Base-by-base conservation (phyloP, 1,140 invertebrate species). In the Tribolium madens region DNA sequence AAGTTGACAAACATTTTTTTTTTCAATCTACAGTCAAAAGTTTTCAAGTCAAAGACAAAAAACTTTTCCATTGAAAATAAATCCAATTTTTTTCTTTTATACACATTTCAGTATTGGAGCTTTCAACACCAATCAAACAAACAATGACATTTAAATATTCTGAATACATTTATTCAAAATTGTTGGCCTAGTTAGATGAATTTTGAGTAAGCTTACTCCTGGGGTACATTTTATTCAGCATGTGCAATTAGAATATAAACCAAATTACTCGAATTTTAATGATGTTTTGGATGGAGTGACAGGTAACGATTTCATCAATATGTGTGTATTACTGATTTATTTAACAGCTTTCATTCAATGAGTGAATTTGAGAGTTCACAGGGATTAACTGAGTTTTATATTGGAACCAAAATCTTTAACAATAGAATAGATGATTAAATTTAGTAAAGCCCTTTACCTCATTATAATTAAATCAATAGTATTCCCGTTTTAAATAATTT, bases 21-120 rank as follows among this genome's bases (percentile, higher is more conserved):
- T 33, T 33, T 14, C n/a, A 12, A 0, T n/a, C n/a, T 5, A n/a
- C 52, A 18, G 13, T 7, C 7, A 21, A 57, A 64, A 64, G 26
- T 31, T 26, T 64, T 64, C 36, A 9, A 64, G 21, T 64, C 31
- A 64, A 64, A 64, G 57, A 64, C 57, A 64, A 64, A n/a, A 64
- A 64, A 36, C 21, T 64, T 64, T 64, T 4, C 26, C 10, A 33
- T 33, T 18, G 31, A 33, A 64, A 64, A 64, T 64, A 64, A 33
- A 42, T 64, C 57, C 57, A 33, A 14, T 42, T 42, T 31, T 31
- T 31, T 6, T 2, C 53, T 60, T 60, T 60, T 26, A 60, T 26
- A 18, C 26, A 60, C 53, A 15, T 9, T 60, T 18, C 17, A 7
- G 10, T 60, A 18, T 15, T 26, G 53, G 17, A 18, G 26, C 7